Evolutionary conservation across 2,113 vertebrate genomes (phyloP).

Genomic region (Nicator chloris): DNA sequence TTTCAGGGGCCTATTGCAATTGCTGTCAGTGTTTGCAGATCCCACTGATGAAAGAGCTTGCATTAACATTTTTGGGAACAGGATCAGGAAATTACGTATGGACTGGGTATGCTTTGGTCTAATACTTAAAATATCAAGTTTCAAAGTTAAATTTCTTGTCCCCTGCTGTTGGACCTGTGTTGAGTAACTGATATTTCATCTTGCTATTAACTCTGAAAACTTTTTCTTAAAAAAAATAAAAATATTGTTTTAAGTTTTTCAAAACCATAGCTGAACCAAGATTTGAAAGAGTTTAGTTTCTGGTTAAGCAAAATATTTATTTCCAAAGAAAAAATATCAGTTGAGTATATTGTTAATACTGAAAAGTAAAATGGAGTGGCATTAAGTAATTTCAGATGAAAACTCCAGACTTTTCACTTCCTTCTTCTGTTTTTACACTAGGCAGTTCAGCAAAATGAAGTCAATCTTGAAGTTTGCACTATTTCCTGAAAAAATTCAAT

Average conservation of each 20-base stretch:
- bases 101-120: not conserved
- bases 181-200: not conserved
- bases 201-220: not conserved
- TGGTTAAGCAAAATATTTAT: not conserved
- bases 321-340: not conserved
- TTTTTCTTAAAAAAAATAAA: not conserved
- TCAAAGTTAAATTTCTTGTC: not conserved
- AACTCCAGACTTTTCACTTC: not conserved
- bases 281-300: not conserved
- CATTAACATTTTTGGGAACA: conserved; percentile 20
- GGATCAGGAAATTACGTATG: conserved; percentile 19
- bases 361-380: not conserved
- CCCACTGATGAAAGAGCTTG: conserved; percentile 10
- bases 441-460: not conserved
- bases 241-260: not conserved
- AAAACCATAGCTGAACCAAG: not conserved
- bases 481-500: not conserved
- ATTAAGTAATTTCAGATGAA: not conserved
- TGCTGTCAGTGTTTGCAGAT: conserved; percentile 37
- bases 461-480: not conserved
- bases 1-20: conserved; percentile 47
- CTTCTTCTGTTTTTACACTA: not conserved
- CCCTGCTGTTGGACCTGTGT: not conserved
- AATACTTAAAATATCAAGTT: not conserved
- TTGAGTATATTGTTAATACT: not conserved